Conservation (phyloP, 1,140 invertebrate genomes). For the Eurosta solidaginis region DNA sequence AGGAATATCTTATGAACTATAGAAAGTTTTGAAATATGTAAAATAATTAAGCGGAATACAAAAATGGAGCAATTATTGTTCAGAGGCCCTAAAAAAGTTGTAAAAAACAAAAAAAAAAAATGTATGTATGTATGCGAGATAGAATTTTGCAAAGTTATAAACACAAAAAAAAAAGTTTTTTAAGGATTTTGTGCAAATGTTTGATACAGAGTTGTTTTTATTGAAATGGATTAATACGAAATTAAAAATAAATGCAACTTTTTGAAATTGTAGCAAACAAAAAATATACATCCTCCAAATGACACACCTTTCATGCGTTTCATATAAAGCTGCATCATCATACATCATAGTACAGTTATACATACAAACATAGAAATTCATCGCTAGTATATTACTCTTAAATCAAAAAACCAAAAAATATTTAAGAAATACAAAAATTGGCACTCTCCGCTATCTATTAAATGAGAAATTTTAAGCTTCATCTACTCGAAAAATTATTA, state of each 20-base stretch:
- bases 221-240: neutral
- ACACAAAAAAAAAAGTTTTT: slow-evolving; percentile 4
- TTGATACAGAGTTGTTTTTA: slow-evolving; percentile 26
- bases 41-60: neutral
- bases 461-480: slow-evolving; percentile 18
- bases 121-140: slow-evolving; percentile 10
- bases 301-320: neutral
- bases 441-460: neutral
- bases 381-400: neutral
- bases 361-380: neutral
- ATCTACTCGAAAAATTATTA: neutral
- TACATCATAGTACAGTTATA: neutral
- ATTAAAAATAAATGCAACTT: neutral
- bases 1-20: neutral
- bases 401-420: neutral
- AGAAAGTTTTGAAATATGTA: neutral
- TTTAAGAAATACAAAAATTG: neutral
- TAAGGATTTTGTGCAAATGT: slow-evolving; percentile 4
- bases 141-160: slow-evolving; percentile 19
- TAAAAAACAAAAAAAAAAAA: neutral
- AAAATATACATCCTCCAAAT: neutral
- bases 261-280: slow-evolving; percentile 5
- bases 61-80: neutral
- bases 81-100: neutral
- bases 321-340: neutral